phyloP scores from a whole-genome alignment of 1,140 invertebrate genomes.

The Drosophila virilis region DNA sequence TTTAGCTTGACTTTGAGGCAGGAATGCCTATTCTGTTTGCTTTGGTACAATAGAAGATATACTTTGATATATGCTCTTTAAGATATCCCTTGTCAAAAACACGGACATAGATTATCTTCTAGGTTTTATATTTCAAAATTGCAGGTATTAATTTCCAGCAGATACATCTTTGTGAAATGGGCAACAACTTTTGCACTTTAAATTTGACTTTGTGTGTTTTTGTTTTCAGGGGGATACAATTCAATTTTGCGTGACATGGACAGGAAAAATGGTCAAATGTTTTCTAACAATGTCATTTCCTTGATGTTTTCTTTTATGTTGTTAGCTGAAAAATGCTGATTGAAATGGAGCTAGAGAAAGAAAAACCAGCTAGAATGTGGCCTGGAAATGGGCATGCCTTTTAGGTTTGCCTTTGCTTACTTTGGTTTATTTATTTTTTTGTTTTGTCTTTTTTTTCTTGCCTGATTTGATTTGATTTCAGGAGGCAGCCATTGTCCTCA shows the following conservation, averaged over 20 bases:
- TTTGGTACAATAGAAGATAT: no score
- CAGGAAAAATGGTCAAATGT: conserved; percentile 76
- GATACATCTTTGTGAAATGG: not conserved
- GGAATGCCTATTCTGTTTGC: no score
- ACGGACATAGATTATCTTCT: no score
- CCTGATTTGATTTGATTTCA: conserved; percentile 73
- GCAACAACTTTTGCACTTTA: conserved; percentile 13
- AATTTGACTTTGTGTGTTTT: conserved; percentile 30
- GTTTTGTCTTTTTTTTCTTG: conserved; percentile 32
- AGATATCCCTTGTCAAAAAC: no score
- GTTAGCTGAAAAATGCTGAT: conserved; percentile 67
- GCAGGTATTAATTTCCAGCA: not conserved
- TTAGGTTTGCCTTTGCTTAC: conserved; percentile 53
- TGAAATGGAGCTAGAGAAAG: conserved; percentile 57
- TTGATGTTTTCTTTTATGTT: conserved; percentile 67
- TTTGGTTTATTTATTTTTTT: conserved; percentile 58
- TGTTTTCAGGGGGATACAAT: conserved; percentile 55
- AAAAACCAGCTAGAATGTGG: not conserved
- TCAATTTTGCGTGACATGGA: conserved; percentile 65
- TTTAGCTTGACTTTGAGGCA: no score
- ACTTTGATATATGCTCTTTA: no score
- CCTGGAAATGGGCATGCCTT: conserved; percentile 18
- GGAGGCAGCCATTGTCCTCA: conserved; percentile 49
- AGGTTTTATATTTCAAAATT: not conserved
- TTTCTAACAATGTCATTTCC: conserved; percentile 77